phyloP scores from a whole-genome alignment of 1,140 invertebrate genomes.

The Ridgeia piscesae region DNA sequence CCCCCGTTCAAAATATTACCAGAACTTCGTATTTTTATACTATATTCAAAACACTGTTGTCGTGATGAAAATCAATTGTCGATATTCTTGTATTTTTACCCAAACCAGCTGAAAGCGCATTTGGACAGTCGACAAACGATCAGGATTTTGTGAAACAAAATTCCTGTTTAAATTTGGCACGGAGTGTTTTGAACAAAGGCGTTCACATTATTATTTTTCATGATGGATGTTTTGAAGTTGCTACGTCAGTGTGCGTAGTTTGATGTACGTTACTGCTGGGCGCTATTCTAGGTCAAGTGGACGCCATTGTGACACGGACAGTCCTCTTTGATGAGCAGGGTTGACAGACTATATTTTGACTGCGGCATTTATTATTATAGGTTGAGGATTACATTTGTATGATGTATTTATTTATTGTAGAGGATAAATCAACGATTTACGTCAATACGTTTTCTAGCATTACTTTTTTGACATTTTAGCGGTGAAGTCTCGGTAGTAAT shows the following conservation, averaged over 20 bases:
- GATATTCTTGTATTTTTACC: too few species aligned
- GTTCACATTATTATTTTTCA: too few species aligned
- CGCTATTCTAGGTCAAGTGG: not conserved
- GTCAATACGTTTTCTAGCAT: not conserved
- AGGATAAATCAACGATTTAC: conserved; percentile 1
- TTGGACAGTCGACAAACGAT: too few species aligned
- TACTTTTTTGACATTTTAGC: not conserved
- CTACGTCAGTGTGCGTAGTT: not conserved
- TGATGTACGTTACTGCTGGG: not conserved
- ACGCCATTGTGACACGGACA: not conserved
- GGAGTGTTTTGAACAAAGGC: too few species aligned
- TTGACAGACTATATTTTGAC: not conserved
- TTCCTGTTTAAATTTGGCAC: too few species aligned
- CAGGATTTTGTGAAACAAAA: too few species aligned
- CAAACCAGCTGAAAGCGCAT: too few species aligned
- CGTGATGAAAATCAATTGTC: too few species aligned
- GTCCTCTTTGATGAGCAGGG: not conserved
- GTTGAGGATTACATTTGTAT: not conserved
- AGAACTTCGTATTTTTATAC: too few species aligned
- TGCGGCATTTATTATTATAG: not conserved
- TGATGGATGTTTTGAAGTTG: too few species aligned
- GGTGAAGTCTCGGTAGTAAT: not conserved
- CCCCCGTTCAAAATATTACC: too few species aligned
- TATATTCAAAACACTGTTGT: too few species aligned
- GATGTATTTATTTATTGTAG: conserved; percentile 6